phyloP scores from a whole-genome alignment of 2,797 vertebrate genomes.

The Sorex maritimensis region DNA sequence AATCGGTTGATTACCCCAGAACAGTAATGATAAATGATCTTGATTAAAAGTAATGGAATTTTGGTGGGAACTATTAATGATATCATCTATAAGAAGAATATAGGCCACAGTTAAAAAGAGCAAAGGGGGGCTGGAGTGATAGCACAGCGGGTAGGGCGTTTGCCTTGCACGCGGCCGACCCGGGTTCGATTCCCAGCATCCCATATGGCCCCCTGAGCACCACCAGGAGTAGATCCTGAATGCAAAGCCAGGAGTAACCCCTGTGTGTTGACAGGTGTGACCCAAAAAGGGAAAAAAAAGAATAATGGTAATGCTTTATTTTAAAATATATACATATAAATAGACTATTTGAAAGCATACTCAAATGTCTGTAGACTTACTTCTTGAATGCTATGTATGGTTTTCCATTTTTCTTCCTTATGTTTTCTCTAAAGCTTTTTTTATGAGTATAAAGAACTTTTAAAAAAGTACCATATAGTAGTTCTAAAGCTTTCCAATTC shows the following conservation, averaged over 20 bases:
- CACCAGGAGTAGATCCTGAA: no score
- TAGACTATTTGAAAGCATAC: not conserved
- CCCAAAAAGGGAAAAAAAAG: no score
- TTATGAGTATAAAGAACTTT: not conserved
- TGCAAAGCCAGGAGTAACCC: no score
- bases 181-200: no score
- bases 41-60: not conserved
- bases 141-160: no score
- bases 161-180: no score
- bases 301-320: not conserved
- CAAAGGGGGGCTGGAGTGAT: no score
- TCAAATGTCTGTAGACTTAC: not conserved
- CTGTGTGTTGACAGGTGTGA: no score
- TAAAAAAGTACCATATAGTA: not conserved
- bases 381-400: not conserved
- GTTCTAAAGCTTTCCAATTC: conserved; percentile 6
- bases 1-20: not conserved
- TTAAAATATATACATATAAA: not conserved
- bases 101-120: no score
- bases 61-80: not conserved
- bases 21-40: not conserved
- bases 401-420: conserved; percentile 17
- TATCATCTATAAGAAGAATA: no score
- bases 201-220: no score
- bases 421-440: not conserved